Evolutionary conservation across 2,797 vertebrate species (phyloP), one percentile per base, ranked within the genome.

Genomic region (Coracias cyanogaster): DNA sequence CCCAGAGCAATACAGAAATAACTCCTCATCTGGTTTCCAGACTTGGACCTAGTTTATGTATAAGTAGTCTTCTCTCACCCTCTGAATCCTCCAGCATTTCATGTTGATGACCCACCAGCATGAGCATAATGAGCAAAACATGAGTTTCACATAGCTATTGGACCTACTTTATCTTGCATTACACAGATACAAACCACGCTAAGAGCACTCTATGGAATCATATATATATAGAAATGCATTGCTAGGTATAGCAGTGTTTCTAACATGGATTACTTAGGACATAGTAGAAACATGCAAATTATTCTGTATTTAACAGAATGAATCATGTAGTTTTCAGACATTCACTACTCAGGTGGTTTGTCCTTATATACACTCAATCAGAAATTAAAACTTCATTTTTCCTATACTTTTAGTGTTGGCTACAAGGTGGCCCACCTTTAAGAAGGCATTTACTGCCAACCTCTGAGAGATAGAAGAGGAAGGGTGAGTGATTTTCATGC

Each of bases 401-500:
- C 25, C 24, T 81, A 58, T 67, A 46, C 19, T 64, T 65, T 29
- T 65, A 31, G 21, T 24, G 17, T 87, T 92, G 90, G 52, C 67
- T 92, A 80, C 90, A 62, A 83, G 88, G 96, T 94, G 95, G 94
- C 93, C 81, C 37, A 88, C n/a, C 86, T 92, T 93, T 89, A 92
- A 92, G 83, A 82, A 81, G 37, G 74, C 88, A 90, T 95, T 95
- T 92, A 80, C 18, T 76, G 88, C 83, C 74, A 89, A 95, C 49
- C 83, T 97, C 90, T 84, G 60, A 94, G 86, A 96, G 90, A 96
- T 37, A 82, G 95, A 70, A 90, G 93, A 96, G 90, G 93, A 96
- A 97, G 93, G 95, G 95, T 93, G 95, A 96, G 78, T 95, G 95
- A 94, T 96, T 96, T 97, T 96, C 96, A 95, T 95, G 95, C 93